Conservation (phyloP, 2,113 vertebrate species). For the Raphicerus campestris region DNA sequence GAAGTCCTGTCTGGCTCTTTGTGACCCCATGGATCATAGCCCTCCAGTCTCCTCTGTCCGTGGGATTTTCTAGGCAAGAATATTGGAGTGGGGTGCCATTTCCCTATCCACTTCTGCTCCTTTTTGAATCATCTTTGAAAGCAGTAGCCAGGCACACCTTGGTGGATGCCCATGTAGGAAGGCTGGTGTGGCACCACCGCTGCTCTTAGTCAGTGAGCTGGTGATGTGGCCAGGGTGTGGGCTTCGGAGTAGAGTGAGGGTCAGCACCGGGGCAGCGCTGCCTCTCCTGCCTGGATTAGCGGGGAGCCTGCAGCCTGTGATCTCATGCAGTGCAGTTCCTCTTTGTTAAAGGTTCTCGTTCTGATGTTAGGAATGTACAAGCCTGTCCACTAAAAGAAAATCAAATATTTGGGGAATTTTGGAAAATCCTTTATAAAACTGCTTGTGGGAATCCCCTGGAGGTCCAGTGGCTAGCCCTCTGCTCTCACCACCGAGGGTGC, state of each 20-base stretch:
- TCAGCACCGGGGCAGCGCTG: accelerated
- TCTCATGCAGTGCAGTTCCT: neutral
- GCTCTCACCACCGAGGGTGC: neutral
- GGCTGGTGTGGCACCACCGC: accelerated
- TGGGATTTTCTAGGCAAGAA: neutral
- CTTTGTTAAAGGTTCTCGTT: neutral
- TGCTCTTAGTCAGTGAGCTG: accelerated
- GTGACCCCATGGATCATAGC: neutral
- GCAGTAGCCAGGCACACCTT: neutral
- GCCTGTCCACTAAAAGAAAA: neutral
- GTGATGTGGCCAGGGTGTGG: accelerated
- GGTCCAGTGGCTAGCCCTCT: neutral
- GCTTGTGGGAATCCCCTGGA: neutral
- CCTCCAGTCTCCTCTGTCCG: neutral
- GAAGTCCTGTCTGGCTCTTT: neutral
- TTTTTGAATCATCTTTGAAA: neutral
- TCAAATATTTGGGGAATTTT: neutral
- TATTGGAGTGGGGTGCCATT: neutral
- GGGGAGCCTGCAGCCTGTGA: accelerated
- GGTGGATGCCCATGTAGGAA: neutral
- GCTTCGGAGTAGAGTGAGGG: accelerated
- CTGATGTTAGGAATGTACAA: neutral
- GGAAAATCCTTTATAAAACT: neutral
- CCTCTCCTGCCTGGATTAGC: neutral
- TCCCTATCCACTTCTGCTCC: neutral